A percentile compares a stretch with the other conserved stretches of the same genome.
Evolutionary conservation across 2,113 vertebrate genomes (phyloP).

Genomic region (Lamprotornis superbus): DNA sequence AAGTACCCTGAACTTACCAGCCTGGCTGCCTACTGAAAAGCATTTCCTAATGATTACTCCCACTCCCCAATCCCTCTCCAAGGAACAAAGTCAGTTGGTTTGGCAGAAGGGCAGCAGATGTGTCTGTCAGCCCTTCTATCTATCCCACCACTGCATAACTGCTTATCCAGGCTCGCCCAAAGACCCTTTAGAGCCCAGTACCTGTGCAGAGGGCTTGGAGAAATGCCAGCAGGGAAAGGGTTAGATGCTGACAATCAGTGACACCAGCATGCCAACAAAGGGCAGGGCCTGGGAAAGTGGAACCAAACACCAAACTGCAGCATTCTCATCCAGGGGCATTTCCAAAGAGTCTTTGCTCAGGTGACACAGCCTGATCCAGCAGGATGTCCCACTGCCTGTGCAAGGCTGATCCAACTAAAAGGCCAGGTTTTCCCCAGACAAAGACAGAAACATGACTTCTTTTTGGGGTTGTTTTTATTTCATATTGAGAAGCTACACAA

Average conservation of each 20-base stretch:
- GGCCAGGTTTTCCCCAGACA: background rate
- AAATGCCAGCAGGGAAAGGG: background rate
- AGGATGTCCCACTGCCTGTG: background rate
- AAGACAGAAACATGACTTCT: background rate
- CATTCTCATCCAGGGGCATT: background rate
- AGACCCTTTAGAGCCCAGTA: background rate
- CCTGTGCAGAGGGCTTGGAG: background rate
- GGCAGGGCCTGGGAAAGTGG: background rate
- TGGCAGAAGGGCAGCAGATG: background rate
- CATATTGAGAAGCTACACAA: conserved; percentile 26
- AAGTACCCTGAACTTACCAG: background rate
- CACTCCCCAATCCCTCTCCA: background rate
- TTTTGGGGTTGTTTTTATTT: conserved; percentile 53
- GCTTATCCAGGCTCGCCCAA: background rate
- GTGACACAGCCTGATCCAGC: background rate
- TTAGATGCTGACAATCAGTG: background rate
- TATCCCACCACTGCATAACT: background rate
- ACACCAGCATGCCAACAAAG: background rate
- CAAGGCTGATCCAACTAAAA: background rate
- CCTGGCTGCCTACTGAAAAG: background rate
- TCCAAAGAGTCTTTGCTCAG: background rate
- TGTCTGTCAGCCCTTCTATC: background rate
- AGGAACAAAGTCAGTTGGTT: background rate
- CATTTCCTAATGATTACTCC: background rate
- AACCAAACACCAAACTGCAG: background rate